Base-by-base conservation (phyloP, 2,113 vertebrate genomes). In the Athene cunicularia region DNA sequence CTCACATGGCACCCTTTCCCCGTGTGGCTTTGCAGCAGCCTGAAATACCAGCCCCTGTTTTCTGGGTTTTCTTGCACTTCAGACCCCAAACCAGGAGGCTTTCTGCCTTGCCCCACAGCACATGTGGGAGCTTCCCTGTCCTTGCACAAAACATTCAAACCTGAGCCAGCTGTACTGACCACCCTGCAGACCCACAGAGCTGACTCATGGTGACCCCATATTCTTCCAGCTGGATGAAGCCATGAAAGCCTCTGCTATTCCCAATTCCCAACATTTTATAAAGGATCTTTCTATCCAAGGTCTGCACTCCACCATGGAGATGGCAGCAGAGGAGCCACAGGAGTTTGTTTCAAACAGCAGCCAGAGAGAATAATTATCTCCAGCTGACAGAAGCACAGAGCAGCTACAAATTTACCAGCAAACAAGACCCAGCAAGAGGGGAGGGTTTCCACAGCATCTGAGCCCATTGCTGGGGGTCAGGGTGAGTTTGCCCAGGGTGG, bases 151-250 rank as follows among this genome's bases (percentile, higher is more conserved):
- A 41, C 49, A 33, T 28, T 56, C 66, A 66, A 62, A 62, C 14
- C 26, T 5, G 3, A 30, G 37, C 9, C 43, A 64, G n/a, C 66
- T 47, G 52, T 75, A 47, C 52, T 22, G 27, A 55, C 14, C 14
- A 41, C 16, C n/a, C 22, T 10, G 17, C 49, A 18, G 6, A 45
- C 18, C 0, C 1, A 32, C n/a, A 47, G n/a, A 79, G 32, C 37
- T 82, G 49, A 39, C 15, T 32, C 28, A 41, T 2, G 8, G 43
- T 1, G 1, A 49, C 12, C 16, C 11, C 3, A 3, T n/a, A 11
- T 49, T 60, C 49, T 80, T 71, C 23, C 80, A 80, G 53, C 3
- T 1, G 5, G 23, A 64, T 1, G 30, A 24, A 93, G 39, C 9
- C 39, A 59, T 20, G 8, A 47, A 90, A 76, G 24, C 14, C 23